phyloP scores from a whole-genome alignment of 2,113 vertebrate genomes.

The Cynocephalus volans region DNA sequence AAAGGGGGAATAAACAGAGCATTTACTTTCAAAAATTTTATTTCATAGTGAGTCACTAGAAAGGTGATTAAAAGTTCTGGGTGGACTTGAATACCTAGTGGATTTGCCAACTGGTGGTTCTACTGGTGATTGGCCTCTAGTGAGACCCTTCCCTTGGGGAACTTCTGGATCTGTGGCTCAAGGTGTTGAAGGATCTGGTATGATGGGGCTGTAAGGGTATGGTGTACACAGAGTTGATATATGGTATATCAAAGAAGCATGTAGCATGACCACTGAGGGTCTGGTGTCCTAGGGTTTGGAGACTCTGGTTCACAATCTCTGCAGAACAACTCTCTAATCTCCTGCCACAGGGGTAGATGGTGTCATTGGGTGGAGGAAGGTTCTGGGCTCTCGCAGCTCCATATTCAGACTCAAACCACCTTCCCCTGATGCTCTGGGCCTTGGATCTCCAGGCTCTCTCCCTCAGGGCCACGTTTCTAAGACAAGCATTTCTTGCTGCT shows the following conservation, averaged over 20 bases:
- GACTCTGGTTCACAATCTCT: background rate
- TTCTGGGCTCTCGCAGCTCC: background rate
- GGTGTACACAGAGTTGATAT: background rate
- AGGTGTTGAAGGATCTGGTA: background rate
- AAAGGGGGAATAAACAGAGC: background rate
- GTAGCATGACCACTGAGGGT: background rate
- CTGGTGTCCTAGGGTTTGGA: background rate
- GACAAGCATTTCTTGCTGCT: background rate
- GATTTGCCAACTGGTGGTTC: background rate
- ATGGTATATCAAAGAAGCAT: background rate
- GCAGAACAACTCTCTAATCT: background rate
- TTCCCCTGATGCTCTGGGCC: background rate
- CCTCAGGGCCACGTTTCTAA: too few relatives aligned
- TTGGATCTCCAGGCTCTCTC: background rate
- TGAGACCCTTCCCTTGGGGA: background rate
- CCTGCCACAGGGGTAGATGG: too few relatives aligned
- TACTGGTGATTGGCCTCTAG: background rate
- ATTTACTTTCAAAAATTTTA: background rate
- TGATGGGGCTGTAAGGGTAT: background rate
- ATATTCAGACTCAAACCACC: background rate
- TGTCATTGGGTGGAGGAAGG: background rate
- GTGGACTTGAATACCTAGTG: background rate
- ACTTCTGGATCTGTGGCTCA: background rate
- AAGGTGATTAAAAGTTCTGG: conserved; percentile 21
- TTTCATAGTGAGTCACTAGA: background rate